Evolutionary conservation across 1,140 invertebrate genomes (phyloP), one percentile per base, ranked within the genome.

Genomic region (Penaeus indicus): DNA sequence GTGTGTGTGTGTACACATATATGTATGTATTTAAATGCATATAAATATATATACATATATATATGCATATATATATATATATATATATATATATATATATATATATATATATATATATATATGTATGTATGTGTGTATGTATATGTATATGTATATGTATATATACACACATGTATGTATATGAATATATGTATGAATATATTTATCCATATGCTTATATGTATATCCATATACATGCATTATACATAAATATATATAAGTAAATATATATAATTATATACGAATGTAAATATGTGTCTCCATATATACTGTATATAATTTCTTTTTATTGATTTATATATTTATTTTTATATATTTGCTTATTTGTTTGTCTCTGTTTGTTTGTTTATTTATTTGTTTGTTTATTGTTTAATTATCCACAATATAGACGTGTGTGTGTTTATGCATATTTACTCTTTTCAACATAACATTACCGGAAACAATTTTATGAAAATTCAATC

Each of bases 231-330:
- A 69, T 69, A 22, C 22, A 69, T 32, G 32, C 32, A 32, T 32
- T 69, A 22, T 69, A 69, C 22, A 16, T 27, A 25, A 69, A 69
- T 69, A 21, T 69, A 69, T 69, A 21, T 69, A 69, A 22, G 22
- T 69, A 69, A 25, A 69, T n/a, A 69, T 69, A 69, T 19, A 69
- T 69, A 69, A 10, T n/a, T 69, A 69, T 27, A 69, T 69, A 69
- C 1, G 27, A n/a, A 21, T 19, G 27, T 69, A 21, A 10, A 69
- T 69, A 69, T 19, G 27, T 5, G 27, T 19, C 22, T 69, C 22
- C 27, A 69, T 19, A 69, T 69, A 69, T 19, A 13, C 32, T 69
- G 27, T 69, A 69, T 19, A 4, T 11, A 69, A 69, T 21, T 21
- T 27, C 22, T 69, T 11, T 18, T 69, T 25, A 27, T 2, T 69